A percentile compares a stretch with the other conserved stretches of the same genome.
phyloP scores from a whole-genome alignment of 2,888 invertebrate genomes.

The Silvanus unidentatus region DNA sequence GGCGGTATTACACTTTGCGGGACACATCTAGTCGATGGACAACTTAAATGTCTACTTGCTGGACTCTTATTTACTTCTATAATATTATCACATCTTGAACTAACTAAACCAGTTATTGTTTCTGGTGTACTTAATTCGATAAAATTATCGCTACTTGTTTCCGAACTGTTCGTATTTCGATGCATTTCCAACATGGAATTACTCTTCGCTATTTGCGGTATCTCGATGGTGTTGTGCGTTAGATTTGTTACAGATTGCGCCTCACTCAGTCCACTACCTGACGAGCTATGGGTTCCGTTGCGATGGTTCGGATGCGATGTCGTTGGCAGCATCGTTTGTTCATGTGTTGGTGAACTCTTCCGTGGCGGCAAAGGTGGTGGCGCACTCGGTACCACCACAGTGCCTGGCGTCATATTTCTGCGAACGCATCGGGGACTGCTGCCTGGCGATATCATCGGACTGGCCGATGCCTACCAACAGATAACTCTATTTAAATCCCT shows the following conservation, averaged over 20 bases:
- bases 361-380: constrained; percentile 60
- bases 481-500: background rate
- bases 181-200: constrained; percentile 43
- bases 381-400: constrained; percentile 32
- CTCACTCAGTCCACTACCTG: constrained; percentile 31
- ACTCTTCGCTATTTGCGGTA: constrained; percentile 38
- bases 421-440: constrained; percentile 51
- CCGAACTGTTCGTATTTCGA: constrained; percentile 18
- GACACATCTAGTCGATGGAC: constrained; percentile 32
- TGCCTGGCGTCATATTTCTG: constrained; percentile 41
- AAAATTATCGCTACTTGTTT: constrained; percentile 19
- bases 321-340: constrained; percentile 31
- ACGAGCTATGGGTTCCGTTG: constrained; percentile 20
- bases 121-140: constrained; percentile 60
- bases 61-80: constrained; percentile 35
- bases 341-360: constrained; percentile 50
- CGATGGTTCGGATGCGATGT: constrained; percentile 21
- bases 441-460: constrained; percentile 55
- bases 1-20: constrained; percentile 34
- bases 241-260: constrained; percentile 40
- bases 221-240: constrained; percentile 28
- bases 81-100: constrained; percentile 52
- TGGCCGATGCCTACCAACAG: constrained; percentile 46
- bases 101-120: constrained; percentile 66
- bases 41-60: constrained; percentile 36